phyloP scores from a whole-genome alignment of 2,113 vertebrate genomes.

The Catharus fuscescens region DNA sequence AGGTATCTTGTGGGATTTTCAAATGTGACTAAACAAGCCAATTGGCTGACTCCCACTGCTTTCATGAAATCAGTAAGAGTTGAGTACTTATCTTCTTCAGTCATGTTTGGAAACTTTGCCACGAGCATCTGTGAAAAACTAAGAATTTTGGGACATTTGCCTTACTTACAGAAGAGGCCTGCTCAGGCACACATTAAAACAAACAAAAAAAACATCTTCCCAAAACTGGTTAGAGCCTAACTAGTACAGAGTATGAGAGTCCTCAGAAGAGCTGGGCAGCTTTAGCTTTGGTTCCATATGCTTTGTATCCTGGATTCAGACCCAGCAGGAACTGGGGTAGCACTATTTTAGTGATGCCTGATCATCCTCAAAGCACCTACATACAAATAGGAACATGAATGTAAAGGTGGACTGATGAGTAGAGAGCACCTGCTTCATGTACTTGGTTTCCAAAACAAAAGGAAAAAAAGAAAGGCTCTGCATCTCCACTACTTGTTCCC shows the following conservation, averaged over 20 bases:
- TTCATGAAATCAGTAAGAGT: constrained; percentile 4
- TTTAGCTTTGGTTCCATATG: not conserved
- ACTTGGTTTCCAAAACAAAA: not conserved
- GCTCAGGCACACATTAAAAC: not conserved
- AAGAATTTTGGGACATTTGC: not conserved
- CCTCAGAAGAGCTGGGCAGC: not conserved
- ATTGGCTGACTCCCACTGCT: not conserved
- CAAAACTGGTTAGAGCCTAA: not conserved
- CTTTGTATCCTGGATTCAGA: not conserved
- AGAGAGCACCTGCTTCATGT: not conserved
- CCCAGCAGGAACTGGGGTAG: not conserved
- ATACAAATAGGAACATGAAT: not conserved
- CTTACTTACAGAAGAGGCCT: not conserved
- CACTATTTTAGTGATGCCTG: not conserved
- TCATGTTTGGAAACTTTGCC: not conserved
- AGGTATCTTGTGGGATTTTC: not conserved
- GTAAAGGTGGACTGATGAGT: not conserved
- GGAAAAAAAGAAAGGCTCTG: not conserved
- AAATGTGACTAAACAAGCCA: not conserved
- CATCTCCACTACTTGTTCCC: not conserved
- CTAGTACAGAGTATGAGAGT: not conserved
- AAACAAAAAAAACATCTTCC: not conserved
- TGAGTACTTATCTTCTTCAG: not conserved
- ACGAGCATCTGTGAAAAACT: not conserved
- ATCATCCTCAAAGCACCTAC: not conserved